Evolutionary conservation across 1,140 invertebrate genomes (phyloP).

Genomic region (Aphidius ervi): DNA sequence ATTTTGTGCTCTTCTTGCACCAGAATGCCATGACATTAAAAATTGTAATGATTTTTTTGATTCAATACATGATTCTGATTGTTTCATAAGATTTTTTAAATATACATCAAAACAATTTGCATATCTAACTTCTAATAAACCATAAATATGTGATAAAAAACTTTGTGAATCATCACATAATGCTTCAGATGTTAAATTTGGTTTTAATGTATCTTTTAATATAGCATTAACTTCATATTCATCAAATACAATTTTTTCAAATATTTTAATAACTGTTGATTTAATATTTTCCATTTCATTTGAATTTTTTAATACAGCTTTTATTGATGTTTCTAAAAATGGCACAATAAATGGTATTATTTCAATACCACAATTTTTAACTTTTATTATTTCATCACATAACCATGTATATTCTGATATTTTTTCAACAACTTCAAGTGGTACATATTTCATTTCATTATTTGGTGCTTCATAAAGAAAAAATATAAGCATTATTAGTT

Average conservation of each 20-base stretch:
- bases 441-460: conserved; percentile 48
- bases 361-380: conserved; percentile 52
- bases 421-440: conserved; percentile 51
- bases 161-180: conserved; percentile 26
- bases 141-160: conserved; percentile 43
- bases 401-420: conserved; percentile 54
- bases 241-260: conserved; percentile 54
- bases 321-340: conserved; percentile 49
- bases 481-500: conserved; percentile 58
- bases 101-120: conserved; percentile 63
- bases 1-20: conserved; percentile 41
- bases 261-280: conserved; percentile 48
- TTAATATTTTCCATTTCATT: conserved; percentile 23
- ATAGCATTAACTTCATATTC: conserved; percentile 46
- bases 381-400: conserved; percentile 50
- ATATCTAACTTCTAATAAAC: conserved; percentile 61
- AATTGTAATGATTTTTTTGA: conserved; percentile 35
- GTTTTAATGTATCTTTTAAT: conserved; percentile 29
- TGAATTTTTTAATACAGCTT: conserved; percentile 25
- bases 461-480: conserved; percentile 61
- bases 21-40: conserved; percentile 40
- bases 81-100: conserved; percentile 39
- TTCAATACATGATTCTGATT: conserved; percentile 23
- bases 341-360: conserved; percentile 54
- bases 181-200: conserved; percentile 28